phyloP scores from a whole-genome alignment of 1,140 invertebrate species.

The Heterodera schachtii region DNA sequence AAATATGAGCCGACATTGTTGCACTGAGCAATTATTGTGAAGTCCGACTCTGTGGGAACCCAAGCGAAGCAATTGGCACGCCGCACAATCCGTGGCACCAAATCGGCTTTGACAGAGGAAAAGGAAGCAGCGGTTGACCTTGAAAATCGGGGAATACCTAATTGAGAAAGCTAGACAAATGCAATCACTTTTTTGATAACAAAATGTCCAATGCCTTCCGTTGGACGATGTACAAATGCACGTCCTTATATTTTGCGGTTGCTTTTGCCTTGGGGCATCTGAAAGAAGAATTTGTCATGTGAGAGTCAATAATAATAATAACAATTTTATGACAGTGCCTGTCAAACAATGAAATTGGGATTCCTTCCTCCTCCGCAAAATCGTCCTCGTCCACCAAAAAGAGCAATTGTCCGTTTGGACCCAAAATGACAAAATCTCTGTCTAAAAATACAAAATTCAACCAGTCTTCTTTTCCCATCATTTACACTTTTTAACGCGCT shows the following conservation, averaged over 20 bases:
- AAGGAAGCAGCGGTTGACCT: conserved; percentile 28
- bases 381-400: conserved; percentile 50
- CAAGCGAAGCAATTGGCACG: conserved; percentile 44
- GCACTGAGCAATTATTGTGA: conserved; percentile 43
- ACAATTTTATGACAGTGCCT: conserved; percentile 3
- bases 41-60: conserved; percentile 23
- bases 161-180: too few species aligned
- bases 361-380: conserved; percentile 43
- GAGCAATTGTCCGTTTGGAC: conserved; percentile 40
- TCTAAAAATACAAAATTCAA: conserved; percentile 35
- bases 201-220: conserved; percentile 33
- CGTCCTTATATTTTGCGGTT: conserved; percentile 46
- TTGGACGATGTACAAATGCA: conserved; percentile 51
- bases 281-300: too few species aligned
- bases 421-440: conserved; percentile 44
- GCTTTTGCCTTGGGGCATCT: conserved; percentile 44
- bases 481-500: conserved; percentile 41
- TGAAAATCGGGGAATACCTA: not conserved
- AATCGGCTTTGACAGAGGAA: conserved; percentile 52
- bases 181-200: conserved; percentile 38
- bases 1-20: conserved; percentile 52
- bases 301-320: conserved; percentile 24
- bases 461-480: not conserved
- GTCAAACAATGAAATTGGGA: not conserved
- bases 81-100: conserved; percentile 44